Conservation (phyloP, 2,888 invertebrate species). For the Cyrtodaria siliqua region DNA sequence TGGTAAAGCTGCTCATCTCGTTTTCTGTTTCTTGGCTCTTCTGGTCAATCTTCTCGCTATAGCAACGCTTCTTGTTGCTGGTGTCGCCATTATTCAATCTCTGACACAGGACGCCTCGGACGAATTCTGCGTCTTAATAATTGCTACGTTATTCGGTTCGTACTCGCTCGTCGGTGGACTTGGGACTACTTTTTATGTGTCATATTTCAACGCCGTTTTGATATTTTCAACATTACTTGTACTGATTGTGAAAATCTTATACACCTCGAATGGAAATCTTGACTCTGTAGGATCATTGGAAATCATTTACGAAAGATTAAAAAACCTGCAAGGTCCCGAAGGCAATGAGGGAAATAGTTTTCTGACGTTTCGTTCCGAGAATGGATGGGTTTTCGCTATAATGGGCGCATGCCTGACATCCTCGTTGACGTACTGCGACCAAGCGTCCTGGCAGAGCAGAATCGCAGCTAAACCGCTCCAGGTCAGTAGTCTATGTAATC, state of each 20-base stretch:
- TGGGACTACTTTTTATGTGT: conserved; percentile 82
- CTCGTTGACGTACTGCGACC: conserved; percentile 73
- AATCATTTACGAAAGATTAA: conserved; percentile 64
- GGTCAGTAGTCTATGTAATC: no score
- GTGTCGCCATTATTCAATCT: conserved; percentile 68
- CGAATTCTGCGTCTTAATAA: conserved; percentile 76
- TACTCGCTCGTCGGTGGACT: conserved; percentile 79
- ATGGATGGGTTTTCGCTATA: conserved; percentile 69
- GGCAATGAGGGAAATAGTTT: conserved; percentile 69
- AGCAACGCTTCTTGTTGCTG: conserved; percentile 71
- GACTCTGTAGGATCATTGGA: conserved; percentile 54
- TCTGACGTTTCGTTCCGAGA: conserved; percentile 72
- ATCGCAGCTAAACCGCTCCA: conserved; percentile 80
- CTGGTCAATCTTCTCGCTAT: conserved; percentile 76
- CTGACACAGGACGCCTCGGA: conserved; percentile 71
- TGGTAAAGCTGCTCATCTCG: conserved; percentile 74
- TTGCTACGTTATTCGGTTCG: conserved; percentile 76
- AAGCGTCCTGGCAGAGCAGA: conserved; percentile 82
- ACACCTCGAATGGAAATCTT: conserved; percentile 34
- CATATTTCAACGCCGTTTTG: conserved; percentile 78
- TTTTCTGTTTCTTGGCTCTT: conserved; percentile 75
- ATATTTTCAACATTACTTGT: conserved; percentile 69
- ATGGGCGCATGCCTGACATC: conserved; percentile 69
- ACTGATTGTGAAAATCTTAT: conserved; percentile 67
- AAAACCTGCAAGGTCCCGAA: conserved; percentile 60